Evolutionary conservation across 2,888 invertebrate species (phyloP).

Genomic region (Ditula angustiorana): DNA sequence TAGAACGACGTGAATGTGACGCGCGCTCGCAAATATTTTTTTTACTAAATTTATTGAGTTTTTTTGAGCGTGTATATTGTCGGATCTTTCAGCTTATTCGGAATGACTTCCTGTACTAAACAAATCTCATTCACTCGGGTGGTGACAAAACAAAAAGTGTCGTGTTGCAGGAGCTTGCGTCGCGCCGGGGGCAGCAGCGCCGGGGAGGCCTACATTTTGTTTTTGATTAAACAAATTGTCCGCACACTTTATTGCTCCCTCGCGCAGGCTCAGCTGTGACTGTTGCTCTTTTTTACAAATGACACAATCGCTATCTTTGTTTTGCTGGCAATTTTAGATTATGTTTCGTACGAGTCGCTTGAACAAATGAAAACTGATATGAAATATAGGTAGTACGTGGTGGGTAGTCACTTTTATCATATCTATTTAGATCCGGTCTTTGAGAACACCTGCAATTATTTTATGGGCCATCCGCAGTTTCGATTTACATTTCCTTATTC

Average conservation of each 20-base stretch:
- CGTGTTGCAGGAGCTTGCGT: slow-evolving; percentile 54
- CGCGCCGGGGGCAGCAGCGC: slow-evolving; percentile 44
- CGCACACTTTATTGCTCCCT: slow-evolving; percentile 78
- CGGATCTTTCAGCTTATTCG: slow-evolving; percentile 46
- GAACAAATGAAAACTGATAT: neutral
- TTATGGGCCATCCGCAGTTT: slow-evolving; percentile 5
- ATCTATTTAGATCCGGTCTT: neutral
- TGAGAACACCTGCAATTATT: slow-evolving; percentile 17
- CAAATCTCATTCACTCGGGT: slow-evolving; percentile 61
- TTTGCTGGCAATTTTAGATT: slow-evolving; percentile 24
- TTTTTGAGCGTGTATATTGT: neutral
- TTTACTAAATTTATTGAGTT: neutral
- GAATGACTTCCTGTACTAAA: slow-evolving; percentile 57
- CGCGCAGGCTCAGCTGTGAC: slow-evolving; percentile 60
- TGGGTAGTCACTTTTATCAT: neutral
- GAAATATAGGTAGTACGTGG: neutral
- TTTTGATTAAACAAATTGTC: slow-evolving; percentile 85
- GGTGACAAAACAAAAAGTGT: slow-evolving; percentile 66
- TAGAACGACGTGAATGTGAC: no score
- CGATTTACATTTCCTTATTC: slow-evolving; percentile 30
- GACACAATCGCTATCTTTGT: slow-evolving; percentile 21
- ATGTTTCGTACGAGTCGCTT: neutral
- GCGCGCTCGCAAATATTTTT: neutral
- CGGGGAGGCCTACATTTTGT: slow-evolving; percentile 72
- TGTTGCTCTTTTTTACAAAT: slow-evolving; percentile 47